These are phyloP conservation scores for Holocentrus rufus DNA, from an alignment of 2,797 vertebrate species.

Conservation along the genomic window DNA sequence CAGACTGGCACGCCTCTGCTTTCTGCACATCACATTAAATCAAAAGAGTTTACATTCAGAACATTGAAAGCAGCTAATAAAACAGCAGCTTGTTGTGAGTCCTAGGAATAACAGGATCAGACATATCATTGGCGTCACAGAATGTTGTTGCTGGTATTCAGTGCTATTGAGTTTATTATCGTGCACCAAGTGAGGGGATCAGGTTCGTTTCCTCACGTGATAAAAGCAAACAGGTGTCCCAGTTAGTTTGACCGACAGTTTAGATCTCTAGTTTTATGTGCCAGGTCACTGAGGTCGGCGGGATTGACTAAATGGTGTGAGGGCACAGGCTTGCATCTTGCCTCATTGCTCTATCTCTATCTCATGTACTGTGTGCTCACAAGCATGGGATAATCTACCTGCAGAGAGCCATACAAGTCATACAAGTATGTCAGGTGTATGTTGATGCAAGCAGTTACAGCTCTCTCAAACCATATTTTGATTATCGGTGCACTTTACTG, in stretches of 20 bases:
- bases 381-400: no score
- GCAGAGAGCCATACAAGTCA: no score
- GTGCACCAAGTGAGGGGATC: not conserved
- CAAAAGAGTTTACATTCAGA: slow-evolving; percentile 12
- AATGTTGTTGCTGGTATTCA: not conserved
- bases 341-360: no score
- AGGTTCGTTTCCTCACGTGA: not conserved
- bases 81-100: not conserved
- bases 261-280: not conserved
- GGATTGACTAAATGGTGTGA: no score
- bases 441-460: no score
- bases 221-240: not conserved
- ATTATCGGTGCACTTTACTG: no score
- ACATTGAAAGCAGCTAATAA: not conserved
- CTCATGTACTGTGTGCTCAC: no score
- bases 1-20: slow-evolving; percentile 22
- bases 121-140: slow-evolving; percentile 4
- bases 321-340: no score
- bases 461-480: no score
- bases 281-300: not conserved
- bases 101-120: slow-evolving; percentile 18
- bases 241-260: not conserved
- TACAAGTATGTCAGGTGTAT: no score
- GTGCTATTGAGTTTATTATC: not conserved
- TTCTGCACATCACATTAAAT: slow-evolving; percentile 24